Evolutionary conservation across 2,113 vertebrate species (phyloP).

Genomic region (Junco hyemalis): DNA sequence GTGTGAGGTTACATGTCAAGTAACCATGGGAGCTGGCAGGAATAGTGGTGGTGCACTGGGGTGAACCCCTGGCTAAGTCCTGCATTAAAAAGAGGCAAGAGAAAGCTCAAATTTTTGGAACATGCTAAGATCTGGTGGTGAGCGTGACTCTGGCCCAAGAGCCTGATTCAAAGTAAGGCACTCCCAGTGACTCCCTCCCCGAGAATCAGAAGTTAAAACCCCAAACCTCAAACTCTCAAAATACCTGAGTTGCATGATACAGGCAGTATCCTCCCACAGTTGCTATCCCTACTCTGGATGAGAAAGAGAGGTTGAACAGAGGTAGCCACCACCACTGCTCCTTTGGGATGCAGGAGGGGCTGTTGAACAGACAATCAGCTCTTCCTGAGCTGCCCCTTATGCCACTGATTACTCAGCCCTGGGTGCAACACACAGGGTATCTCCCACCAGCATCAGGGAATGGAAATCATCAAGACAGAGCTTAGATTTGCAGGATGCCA

Average conservation of each 20-base stretch:
- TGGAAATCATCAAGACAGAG: background rate
- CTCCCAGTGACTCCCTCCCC: background rate
- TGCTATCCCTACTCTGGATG: background rate
- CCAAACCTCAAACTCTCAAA: background rate
- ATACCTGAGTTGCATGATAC: background rate
- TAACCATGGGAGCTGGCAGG: background rate
- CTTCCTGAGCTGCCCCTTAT: background rate
- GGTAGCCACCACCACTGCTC: background rate
- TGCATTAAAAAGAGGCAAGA: background rate
- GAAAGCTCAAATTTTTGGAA: background rate
- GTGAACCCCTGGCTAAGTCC: background rate
- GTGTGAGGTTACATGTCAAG: fast-evolving
- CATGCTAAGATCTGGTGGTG: background rate
- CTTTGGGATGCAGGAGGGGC: background rate
- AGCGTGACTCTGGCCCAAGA: background rate
- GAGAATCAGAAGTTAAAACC: background rate
- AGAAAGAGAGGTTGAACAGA: background rate
- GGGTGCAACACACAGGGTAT: fast-evolving
- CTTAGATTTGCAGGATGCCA: background rate
- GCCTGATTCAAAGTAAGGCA: background rate
- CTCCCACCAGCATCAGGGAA: background rate
- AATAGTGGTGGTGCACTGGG: background rate
- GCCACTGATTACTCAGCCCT: background rate
- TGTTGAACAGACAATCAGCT: fast-evolving
- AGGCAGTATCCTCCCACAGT: fast-evolving